A percentile compares a stretch with the other conserved stretches of the same genome.
Conservation (phyloP, 2,113 vertebrate species). For the Gasterosteus aculeatus region DNA sequence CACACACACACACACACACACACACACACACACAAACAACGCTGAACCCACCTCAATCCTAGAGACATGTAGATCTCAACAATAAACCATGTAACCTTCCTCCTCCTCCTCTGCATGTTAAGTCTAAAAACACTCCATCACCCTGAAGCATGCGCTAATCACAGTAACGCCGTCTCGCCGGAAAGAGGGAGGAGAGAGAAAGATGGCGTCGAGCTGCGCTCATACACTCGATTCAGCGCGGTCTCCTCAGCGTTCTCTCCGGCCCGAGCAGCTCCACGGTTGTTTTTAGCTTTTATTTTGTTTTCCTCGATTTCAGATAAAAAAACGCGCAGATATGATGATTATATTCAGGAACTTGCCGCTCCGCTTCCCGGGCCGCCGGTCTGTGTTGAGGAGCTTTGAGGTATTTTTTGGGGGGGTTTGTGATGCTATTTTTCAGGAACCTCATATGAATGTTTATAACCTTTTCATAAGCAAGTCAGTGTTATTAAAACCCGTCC, state of each 20-base stretch:
- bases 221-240: slow-evolving; percentile 58
- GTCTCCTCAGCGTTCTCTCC: slow-evolving; percentile 51
- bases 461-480: slow-evolving; percentile 73
- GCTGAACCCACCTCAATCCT: slow-evolving; percentile 44
- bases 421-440: slow-evolving; percentile 60
- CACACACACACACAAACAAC: slow-evolving; percentile 36
- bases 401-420: slow-evolving; percentile 55
- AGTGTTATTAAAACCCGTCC: slow-evolving; percentile 69
- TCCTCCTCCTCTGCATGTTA: slow-evolving; percentile 72
- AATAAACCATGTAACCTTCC: slow-evolving; percentile 46
- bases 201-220: slow-evolving; percentile 70
- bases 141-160: slow-evolving; percentile 75
- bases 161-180: slow-evolving; percentile 67
- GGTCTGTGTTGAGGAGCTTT: slow-evolving; percentile 67
- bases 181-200: slow-evolving; percentile 22
- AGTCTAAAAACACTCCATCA: slow-evolving; percentile 52
- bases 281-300: slow-evolving; percentile 10
- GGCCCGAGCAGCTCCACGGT: slow-evolving; percentile 52
- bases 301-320: slow-evolving; percentile 19
- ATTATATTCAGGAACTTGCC: slow-evolving; percentile 57
- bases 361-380: slow-evolving; percentile 2
- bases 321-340: slow-evolving; percentile 33
- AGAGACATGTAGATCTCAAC: slow-evolving; percentile 51
- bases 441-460: slow-evolving; percentile 76
- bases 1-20: slow-evolving; percentile 40